These are phyloP conservation scores for Podotricha telesiphe DNA, from an alignment of 2,888 invertebrate genomes.

Conservation along the genomic window DNA sequence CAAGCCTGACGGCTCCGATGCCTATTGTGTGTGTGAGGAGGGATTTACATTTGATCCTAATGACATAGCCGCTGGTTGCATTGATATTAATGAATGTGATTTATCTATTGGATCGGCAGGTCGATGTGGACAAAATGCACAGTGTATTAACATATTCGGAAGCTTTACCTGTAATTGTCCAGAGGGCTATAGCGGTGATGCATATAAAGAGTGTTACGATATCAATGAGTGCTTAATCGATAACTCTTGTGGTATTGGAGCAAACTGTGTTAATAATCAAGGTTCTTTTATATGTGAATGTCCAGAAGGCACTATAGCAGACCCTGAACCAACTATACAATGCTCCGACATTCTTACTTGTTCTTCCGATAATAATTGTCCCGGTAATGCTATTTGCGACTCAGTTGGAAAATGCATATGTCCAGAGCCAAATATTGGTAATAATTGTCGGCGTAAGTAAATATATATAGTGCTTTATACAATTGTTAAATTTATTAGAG, in stretches of 20 bases:
- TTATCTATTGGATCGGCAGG: conserved; percentile 89
- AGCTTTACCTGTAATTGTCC: conserved; percentile 92
- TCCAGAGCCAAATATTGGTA: conserved; percentile 95
- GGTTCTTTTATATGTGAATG: conserved; percentile 92
- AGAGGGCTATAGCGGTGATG: conserved; percentile 93
- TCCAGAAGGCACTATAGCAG: conserved; percentile 91
- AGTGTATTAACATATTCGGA: conserved; percentile 91
- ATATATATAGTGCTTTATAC: background rate
- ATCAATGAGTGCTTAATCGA: conserved; percentile 91
- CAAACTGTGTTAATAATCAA: conserved; percentile 89
- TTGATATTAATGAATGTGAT: conserved; percentile 97
- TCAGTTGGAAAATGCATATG: conserved; percentile 90
- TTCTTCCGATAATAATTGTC: conserved; percentile 89
- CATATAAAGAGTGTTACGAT: conserved; percentile 91
- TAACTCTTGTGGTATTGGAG: conserved; percentile 90
- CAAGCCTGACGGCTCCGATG: conserved; percentile 94
- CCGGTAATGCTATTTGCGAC: conserved; percentile 95
- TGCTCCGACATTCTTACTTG: conserved; percentile 94
- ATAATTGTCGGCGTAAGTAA: conserved; percentile 94
- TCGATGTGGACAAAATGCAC: conserved; percentile 92
- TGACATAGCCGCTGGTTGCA: conserved; percentile 94
- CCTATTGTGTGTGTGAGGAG: conserved; percentile 95
- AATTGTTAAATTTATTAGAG: conserved; percentile 12
- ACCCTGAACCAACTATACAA: conserved; percentile 91
- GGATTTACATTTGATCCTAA: conserved; percentile 96